Conservation (phyloP, 2,888 invertebrate genomes). For the Eilema griseolum region DNA sequence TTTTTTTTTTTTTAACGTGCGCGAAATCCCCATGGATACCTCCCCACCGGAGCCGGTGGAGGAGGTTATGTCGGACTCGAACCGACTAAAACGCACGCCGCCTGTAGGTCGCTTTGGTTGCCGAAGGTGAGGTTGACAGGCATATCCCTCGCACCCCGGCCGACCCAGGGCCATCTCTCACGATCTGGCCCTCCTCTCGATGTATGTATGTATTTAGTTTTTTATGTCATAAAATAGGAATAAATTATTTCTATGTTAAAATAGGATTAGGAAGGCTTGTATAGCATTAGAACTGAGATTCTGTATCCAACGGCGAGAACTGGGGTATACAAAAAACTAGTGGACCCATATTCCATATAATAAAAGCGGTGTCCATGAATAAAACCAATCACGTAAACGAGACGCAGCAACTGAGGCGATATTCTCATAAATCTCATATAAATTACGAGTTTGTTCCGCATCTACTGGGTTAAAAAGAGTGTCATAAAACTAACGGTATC, state of each 20-base stretch:
- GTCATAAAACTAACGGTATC: constrained; percentile 35
- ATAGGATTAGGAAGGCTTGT: not conserved
- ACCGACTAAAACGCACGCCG: no score
- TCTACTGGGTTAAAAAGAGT: constrained; percentile 29
- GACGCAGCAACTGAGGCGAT: constrained; percentile 24
- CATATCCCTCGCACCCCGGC: no score
- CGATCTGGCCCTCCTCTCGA: no score
- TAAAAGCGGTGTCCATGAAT: not conserved
- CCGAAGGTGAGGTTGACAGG: no score
- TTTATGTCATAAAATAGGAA: no score
- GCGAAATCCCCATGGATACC: no score
- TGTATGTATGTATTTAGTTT: no score
- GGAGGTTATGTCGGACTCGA: no score
- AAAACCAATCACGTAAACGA: constrained; percentile 16
- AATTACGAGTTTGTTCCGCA: constrained; percentile 40
- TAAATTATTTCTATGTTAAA: not conserved
- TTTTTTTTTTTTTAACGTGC: no score
- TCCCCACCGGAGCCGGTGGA: no score
- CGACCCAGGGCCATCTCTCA: no score
- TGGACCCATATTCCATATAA: not conserved
- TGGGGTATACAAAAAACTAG: not conserved
- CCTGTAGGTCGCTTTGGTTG: no score
- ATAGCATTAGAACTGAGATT: not conserved
- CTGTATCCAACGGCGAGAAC: not conserved
- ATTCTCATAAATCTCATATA: constrained; percentile 38